Conservation (phyloP, 2,113 vertebrate species). For the Ibidorhyncha struthersii region DNA sequence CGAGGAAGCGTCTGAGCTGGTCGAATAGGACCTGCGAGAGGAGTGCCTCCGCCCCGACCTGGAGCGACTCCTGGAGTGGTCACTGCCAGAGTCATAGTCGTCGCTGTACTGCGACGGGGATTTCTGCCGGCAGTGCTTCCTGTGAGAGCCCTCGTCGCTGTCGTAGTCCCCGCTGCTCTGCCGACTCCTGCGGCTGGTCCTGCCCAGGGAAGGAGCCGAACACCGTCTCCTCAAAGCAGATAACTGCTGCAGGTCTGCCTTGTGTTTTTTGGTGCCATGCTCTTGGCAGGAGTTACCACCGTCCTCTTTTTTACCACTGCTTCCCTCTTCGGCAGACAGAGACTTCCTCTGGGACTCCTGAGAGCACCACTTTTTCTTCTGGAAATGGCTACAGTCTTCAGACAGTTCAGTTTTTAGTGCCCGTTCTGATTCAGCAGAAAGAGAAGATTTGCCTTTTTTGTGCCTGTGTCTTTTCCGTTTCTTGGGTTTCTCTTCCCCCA, state of each 20-base stretch:
- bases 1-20: slow-evolving; percentile 89
- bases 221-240: slow-evolving; percentile 66
- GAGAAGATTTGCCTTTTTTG: slow-evolving; percentile 81
- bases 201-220: slow-evolving; percentile 45
- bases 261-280: slow-evolving; percentile 68
- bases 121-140: slow-evolving; percentile 80
- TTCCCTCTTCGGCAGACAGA: slow-evolving; percentile 81
- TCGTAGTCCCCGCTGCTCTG: slow-evolving; percentile 85
- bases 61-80: slow-evolving; percentile 87
- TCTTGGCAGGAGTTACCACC: slow-evolving; percentile 63
- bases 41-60: slow-evolving; percentile 79
- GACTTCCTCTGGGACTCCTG: slow-evolving; percentile 81
- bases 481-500: slow-evolving; percentile 86
- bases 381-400: slow-evolving; percentile 72
- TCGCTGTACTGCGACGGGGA: slow-evolving; percentile 85
- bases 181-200: slow-evolving; percentile 50
- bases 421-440: slow-evolving; percentile 44
- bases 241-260: slow-evolving; percentile 30
- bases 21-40: slow-evolving; percentile 86
- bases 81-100: slow-evolving; percentile 86
- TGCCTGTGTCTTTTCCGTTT: slow-evolving; percentile 92
- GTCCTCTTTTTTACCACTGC: slow-evolving; percentile 76
- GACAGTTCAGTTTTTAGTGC: slow-evolving; percentile 50
- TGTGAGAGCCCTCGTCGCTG: slow-evolving; percentile 83
- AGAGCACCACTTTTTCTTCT: slow-evolving; percentile 78